Percentiles rank a stretch among this genome's conserved stretches.
These are phyloP conservation scores for Orthonyx spaldingii DNA, from an alignment of 2,113 vertebrate species.

Conservation along the genomic window DNA sequence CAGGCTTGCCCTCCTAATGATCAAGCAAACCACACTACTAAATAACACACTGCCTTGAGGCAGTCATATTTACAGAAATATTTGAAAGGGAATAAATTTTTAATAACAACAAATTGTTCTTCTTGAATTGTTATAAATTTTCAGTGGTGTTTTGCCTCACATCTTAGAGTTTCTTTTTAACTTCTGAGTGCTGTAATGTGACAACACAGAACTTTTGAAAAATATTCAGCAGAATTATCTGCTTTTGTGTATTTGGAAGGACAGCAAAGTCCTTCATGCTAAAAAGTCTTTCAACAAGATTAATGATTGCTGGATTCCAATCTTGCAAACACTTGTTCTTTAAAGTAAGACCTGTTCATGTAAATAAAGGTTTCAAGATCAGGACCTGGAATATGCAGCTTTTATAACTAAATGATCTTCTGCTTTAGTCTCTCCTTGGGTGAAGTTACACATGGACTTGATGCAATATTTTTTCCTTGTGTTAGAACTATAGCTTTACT, in stretches of 20 bases:
- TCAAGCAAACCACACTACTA: background rate
- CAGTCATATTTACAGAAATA: background rate
- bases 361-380: constrained; percentile 2
- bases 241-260: constrained; percentile 2
- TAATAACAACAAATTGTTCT: background rate
- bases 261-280: background rate
- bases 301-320: constrained; percentile 1
- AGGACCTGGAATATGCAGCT: background rate
- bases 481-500: background rate
- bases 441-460: background rate
- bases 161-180: background rate
- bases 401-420: background rate
- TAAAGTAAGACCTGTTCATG: background rate
- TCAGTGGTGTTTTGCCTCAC: background rate
- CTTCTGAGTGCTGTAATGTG: background rate
- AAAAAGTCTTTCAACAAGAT: constrained; percentile 20
- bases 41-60: background rate
- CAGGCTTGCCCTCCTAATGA: background rate
- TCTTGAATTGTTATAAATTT: background rate
- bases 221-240: background rate
- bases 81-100: background rate
- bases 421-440: background rate
- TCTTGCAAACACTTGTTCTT: constrained; percentile 21
- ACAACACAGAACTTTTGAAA: background rate
- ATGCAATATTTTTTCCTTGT: background rate